phyloP scores from a whole-genome alignment of 2,113 vertebrate genomes.

The Lampris megalopsis region DNA sequence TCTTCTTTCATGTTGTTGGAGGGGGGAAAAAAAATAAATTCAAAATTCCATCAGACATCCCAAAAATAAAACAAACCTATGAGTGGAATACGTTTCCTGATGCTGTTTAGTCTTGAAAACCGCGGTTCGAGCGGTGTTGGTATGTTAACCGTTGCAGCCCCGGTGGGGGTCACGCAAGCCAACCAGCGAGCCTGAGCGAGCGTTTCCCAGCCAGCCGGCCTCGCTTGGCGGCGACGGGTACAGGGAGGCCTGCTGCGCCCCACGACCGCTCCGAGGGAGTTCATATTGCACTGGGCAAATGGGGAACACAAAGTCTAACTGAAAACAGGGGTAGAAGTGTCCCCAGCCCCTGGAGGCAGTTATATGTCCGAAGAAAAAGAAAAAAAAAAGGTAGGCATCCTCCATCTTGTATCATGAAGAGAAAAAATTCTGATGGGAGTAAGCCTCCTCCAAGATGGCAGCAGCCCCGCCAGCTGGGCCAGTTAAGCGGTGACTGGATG shows the following conservation, averaged over 20 bases:
- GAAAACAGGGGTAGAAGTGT: background rate
- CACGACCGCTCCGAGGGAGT: slow-evolving; percentile 28
- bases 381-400: too few relatives aligned
- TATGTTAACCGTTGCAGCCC: slow-evolving; percentile 38
- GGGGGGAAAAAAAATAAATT: background rate
- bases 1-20: slow-evolving; percentile 5
- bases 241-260: background rate
- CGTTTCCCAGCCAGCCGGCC: slow-evolving; percentile 35
- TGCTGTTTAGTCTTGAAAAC: slow-evolving; percentile 28
- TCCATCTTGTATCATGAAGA: too few relatives aligned
- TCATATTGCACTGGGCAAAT: slow-evolving; percentile 31
- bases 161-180: slow-evolving; percentile 38
- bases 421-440: too few relatives aligned
- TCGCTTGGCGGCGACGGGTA: slow-evolving; percentile 2
- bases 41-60: background rate
- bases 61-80: slow-evolving; percentile 38
- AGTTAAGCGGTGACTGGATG: too few relatives aligned
- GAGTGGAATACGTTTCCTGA: slow-evolving; percentile 36
- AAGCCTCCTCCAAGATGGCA: too few relatives aligned
- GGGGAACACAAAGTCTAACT: slow-evolving; percentile 13
- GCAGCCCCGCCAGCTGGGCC: too few relatives aligned
- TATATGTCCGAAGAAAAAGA: too few relatives aligned
- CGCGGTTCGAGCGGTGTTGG: slow-evolving; percentile 49
- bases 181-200: slow-evolving; percentile 31
- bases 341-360: too few relatives aligned